These are phyloP conservation scores for Caenorhabditis brenneri DNA, from an alignment of 1,140 invertebrate genomes.

Conservation along the genomic window DNA sequence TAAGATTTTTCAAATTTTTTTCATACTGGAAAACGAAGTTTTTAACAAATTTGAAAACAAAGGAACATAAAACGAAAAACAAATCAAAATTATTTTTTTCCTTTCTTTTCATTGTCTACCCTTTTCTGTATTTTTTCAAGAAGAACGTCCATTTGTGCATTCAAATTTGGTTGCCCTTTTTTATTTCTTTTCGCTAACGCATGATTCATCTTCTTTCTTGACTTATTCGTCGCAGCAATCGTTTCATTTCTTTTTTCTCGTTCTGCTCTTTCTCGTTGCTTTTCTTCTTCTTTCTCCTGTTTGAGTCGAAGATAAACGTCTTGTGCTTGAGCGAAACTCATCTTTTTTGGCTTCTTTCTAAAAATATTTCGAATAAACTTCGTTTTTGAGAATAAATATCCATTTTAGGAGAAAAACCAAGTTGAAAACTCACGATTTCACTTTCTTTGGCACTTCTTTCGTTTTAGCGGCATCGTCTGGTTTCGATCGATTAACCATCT, in stretches of 20 bases:
- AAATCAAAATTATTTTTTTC: background rate
- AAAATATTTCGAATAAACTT: background rate
- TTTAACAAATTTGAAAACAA: background rate
- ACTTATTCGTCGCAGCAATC: constrained; percentile 26
- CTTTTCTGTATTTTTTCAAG: constrained; percentile 11
- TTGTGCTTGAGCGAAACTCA: constrained; percentile 25
- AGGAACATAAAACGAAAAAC: background rate
- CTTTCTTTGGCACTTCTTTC: background rate
- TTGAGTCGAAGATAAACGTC: constrained; percentile 17
- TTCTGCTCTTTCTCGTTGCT: constrained; percentile 8
- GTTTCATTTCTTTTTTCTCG: constrained; percentile 19
- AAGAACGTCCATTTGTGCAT: constrained; percentile 35
- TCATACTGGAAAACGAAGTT: background rate
- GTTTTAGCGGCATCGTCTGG: background rate
- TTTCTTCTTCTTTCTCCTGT: constrained; percentile 33
- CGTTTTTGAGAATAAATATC: too few relatives aligned
- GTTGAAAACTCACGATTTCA: constrained; percentile 1
- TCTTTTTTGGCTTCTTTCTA: constrained; percentile 1
- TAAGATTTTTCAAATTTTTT: too few relatives aligned
- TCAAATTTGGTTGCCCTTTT: constrained; percentile 35
- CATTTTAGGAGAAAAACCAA: too few relatives aligned
- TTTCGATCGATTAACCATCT: constrained; percentile 6
- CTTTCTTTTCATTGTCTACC: constrained; percentile 23
- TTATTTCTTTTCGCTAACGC: constrained; percentile 10
- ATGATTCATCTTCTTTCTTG: constrained; percentile 27